Evolutionary conservation across 2,113 vertebrate genomes (phyloP), one percentile per base, ranked within the genome.

Genomic region (Mobula hypostoma): DNA sequence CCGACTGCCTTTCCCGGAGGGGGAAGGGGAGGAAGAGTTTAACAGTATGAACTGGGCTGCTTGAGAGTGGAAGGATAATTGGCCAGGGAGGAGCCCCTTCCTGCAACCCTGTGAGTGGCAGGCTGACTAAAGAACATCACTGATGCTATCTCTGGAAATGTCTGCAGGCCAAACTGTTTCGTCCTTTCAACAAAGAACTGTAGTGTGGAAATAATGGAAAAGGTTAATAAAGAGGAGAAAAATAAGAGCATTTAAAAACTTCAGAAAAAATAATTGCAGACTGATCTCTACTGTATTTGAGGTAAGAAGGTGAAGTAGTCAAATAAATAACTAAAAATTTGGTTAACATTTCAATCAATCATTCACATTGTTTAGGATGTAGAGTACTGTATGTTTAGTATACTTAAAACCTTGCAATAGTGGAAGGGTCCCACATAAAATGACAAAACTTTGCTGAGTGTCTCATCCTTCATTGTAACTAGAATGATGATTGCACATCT

Each of bases 361-460:
- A 7, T 88, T 66, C 7, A 88, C 24, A 74, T 48, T 93, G 91
- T 36, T 93, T 40, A 48, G 29, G 36, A 93, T 27, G 68, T 48
- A 48, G 48, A 48, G 48, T 48, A 48, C 48, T 48, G 48, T 56
- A 21, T 19, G 32, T 93, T 74, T 56, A 93, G 40, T 12, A 72
- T 21, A 72, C 17, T 72, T 72, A 24, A 19, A 93, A 56, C 36
- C 40, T 93, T 29, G 32, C 68, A 74, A 48, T 48, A 48, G 70
- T 74, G 40, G 91, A 93, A 93, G 70, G 68, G 48, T 21, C 48
- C 74, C 36, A 92, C n/a, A 70, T 70, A 48, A 92, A 72, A 72
- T 92, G 19, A 40, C 70, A 56, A 74, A 68, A 74, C 63, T 27
- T 56, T 74, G 40, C 32, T 14, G 36, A 70, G 19, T 74, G 70